phyloP scores from a whole-genome alignment of 2,113 vertebrate genomes.

The Phalacrocorax brasilianus region DNA sequence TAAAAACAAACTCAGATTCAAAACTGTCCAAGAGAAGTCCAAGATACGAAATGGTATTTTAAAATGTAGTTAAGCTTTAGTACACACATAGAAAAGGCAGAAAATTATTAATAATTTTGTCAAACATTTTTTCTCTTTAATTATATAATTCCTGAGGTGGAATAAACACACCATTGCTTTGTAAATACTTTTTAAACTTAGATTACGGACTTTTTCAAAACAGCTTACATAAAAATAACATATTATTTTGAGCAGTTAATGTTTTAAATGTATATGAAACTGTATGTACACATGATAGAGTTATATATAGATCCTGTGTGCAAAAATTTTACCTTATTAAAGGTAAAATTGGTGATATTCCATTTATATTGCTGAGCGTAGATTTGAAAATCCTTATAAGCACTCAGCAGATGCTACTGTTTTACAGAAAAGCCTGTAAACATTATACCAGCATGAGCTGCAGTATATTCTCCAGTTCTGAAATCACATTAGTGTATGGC shows the following conservation, averaged over 20 bases:
- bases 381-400: constrained; percentile 43
- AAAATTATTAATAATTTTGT: not conserved
- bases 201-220: not conserved
- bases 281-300: not conserved
- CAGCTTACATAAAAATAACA: not conserved
- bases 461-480: constrained; percentile 39
- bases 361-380: not conserved
- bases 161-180: not conserved
- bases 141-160: not conserved
- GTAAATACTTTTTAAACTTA: not conserved
- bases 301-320: not conserved
- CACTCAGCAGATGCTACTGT: constrained; percentile 43
- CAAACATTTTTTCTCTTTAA: not conserved
- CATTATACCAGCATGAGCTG: constrained; percentile 30
- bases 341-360: constrained; percentile 18
- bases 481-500: constrained; percentile 16
- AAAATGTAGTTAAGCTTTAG: not conserved
- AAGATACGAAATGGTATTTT: not conserved
- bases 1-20: not conserved
- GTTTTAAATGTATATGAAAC: not conserved
- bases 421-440: constrained; percentile 53
- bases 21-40: not conserved
- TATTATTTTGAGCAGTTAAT: not conserved
- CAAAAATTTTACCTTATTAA: not conserved
- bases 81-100: not conserved